Evolutionary conservation across 1,140 invertebrate species (phyloP), one percentile per base, ranked within the genome.

Genomic region (Drosophila baimaii): DNA sequence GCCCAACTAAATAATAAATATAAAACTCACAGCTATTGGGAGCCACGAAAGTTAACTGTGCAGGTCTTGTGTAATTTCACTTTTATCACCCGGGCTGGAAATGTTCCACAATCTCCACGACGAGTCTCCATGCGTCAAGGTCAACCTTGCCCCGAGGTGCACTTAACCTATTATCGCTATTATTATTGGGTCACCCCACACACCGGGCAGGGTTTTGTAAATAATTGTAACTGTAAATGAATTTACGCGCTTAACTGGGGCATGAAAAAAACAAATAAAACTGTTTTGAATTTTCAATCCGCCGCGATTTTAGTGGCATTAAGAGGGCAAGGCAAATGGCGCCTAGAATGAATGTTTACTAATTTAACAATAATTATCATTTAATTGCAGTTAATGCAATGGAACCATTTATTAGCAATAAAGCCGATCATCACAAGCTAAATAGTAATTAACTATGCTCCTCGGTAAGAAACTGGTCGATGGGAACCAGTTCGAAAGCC

Each of bases 401-500:
- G 27, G 29, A 31, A 21, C 35, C 17, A 44, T 44, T 72, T 73
- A 58, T 58, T 59, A 68, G 39, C 29, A 31, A 2, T 52, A 51
- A 9, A 31, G 43, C 57, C 57, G 39, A 43, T 52, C 49, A 74
- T 65, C 69, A 80, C 76, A 72, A 62, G 17, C 15, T 13, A 29
- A 57, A 33, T 25, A 57, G 29, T 25, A 33, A 62, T 46, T 54
- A 65, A 70, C n/a, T 21, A 31, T 44, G 35, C 37, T 66, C 71
- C 35, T 54, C 25, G 17, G 69, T 17, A 17, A 78, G 41, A 61
- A 89, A 91, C 54, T 77, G 57, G 80, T 91, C 79, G 27, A 91
- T 79, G 10, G 91, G 91, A 49, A 92, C 73, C 13, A 76, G 64
- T 29, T 56, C 31, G 44, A 92, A 55, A 15, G 84, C 64, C 31